Evolutionary conservation across 2,797 vertebrate species (phyloP), one percentile per base, ranked within the genome.

Genomic region (Sphenodon punctatus): DNA sequence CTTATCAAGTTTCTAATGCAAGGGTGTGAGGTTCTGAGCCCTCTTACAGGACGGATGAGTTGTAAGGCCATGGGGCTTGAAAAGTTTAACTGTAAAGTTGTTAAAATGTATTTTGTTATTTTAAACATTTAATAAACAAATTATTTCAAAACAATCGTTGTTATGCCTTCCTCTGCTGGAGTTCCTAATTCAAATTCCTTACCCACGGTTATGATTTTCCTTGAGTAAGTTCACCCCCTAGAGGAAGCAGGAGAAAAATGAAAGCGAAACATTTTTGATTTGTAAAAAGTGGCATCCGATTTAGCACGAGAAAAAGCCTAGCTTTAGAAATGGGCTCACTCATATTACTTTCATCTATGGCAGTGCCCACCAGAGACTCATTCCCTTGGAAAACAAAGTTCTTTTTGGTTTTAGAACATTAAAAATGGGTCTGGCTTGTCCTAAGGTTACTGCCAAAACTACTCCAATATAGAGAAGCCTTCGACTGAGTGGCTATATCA

Each of bases 101-200:
- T 87, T 93, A 91, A 83, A 91, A 90, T 3, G 67, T 83, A 78
- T 75, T 89, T 91, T 92, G 89, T 89, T 93, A 72, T 89, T 93
- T 93, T 89, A 86, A 89, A 90, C 75, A 88, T 90, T 90, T 89
- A 93, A 92, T 93, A 92, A 93, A 82, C 61, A 79, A 88, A 91
- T 85, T 93, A 91, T 91, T 93, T 93, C 93, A 89, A 92, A 87
- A 51, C 72, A 73, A 23, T 2, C 66, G 74, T 72, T 51, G 20
- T 25, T 65, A 51, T 10, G 56, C 30, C 22, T 61, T 4, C 46
- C 10, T 41, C 41, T 60, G 14, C 22, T 20, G 27, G 36, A 19
- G 38, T 76, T 78, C 65, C 71, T 12, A 34, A 8, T 67, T 58
- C 25, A 43, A 75, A 22, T 3, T 4, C n/a, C 4, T 51, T 48